Conservation (phyloP, 2,113 vertebrate genomes). For the Pelodiscus sinensis region DNA sequence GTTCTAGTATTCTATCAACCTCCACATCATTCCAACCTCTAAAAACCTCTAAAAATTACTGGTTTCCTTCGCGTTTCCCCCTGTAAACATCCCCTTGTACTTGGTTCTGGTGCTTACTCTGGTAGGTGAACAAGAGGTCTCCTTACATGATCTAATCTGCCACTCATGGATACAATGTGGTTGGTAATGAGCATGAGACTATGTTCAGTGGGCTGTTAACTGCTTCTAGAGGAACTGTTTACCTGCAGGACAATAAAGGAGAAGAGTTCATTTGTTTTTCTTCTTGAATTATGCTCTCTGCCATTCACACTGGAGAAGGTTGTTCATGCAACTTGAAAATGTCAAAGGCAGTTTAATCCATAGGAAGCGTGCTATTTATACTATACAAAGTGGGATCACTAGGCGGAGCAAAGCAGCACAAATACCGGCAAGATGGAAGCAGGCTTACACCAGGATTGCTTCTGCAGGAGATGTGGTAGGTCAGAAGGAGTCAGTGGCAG, state of each 20-base stretch:
- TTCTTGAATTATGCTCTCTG: background rate
- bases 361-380: background rate
- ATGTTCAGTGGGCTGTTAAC: fast-evolving
- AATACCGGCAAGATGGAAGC: fast-evolving
- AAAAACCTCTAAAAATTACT: background rate
- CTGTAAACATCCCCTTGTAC: background rate
- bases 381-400: background rate
- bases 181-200: fast-evolving
- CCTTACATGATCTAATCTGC: background rate
- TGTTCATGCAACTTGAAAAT: too few species aligned
- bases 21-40: background rate
- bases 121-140: background rate
- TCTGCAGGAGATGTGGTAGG: background rate
- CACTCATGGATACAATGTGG: background rate
- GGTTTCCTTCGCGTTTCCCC: background rate
- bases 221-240: fast-evolving
- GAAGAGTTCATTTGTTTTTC: background rate
- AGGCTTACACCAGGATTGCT: background rate
- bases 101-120: background rate
- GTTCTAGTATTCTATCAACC: too few species aligned
- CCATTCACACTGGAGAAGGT: too few species aligned
- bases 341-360: background rate
- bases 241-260: background rate
- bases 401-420: background rate
- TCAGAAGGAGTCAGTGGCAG: background rate